These are phyloP conservation scores for Pseudorhiza aurosa DNA, from an alignment of 30 jellyfish, hydroid and myxozoan species.

Conservation along the genomic window DNA sequence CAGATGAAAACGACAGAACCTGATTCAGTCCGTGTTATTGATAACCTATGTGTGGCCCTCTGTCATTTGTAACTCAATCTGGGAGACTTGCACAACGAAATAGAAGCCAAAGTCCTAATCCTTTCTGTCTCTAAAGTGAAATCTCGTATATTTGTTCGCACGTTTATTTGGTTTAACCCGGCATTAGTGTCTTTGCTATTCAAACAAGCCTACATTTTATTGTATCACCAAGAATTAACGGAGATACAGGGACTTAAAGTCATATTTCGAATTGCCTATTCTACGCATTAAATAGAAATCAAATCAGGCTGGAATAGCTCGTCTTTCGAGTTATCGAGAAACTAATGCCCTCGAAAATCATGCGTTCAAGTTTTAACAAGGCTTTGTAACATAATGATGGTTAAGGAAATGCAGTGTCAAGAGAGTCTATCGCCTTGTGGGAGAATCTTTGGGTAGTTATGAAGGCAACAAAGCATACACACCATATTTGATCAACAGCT, in stretches of 20 bases:
- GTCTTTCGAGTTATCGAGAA: no score
- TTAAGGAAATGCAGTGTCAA: no score
- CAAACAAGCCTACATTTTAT: conserved; percentile 20
- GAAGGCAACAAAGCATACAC: no score
- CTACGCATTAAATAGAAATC: conserved; percentile 41
- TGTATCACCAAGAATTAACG: conserved; percentile 17
- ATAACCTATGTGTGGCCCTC: conserved; percentile 42
- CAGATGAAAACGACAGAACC: no score
- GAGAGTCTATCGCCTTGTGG: no score
- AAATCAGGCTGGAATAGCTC: no score
- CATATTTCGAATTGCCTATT: conserved; percentile 24
- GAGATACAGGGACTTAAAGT: conserved; percentile 17
- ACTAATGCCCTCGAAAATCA: no score
- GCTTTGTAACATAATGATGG: no score
- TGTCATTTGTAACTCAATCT: conserved; percentile 27
- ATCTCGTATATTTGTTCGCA: conserved; percentile 40
- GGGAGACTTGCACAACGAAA: conserved; percentile 18
- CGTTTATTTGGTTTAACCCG: conserved; percentile 40
- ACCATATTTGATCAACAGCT: no score
- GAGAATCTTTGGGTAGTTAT: no score
- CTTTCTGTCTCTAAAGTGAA: conserved; percentile 34
- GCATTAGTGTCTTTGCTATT: conserved; percentile 39
- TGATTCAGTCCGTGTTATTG: background rate
- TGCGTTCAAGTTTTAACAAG: no score
- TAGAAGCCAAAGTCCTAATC: conserved; percentile 32